Evolutionary conservation across 2,888 invertebrate genomes (phyloP).

Genomic region (Marronus borbonicus): DNA sequence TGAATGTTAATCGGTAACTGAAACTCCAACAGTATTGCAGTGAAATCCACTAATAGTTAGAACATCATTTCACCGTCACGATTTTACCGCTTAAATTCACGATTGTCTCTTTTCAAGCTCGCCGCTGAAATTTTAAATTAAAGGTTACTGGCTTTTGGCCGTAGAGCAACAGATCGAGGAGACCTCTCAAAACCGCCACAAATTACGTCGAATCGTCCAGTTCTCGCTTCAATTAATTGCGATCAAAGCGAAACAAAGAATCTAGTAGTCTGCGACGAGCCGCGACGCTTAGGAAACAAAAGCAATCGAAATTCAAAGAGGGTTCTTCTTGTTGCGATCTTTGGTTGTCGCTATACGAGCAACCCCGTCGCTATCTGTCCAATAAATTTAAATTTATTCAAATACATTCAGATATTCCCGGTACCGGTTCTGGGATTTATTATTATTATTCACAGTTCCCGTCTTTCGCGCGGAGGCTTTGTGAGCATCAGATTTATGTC

Average conservation of each 20-base stretch:
- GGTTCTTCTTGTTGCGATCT: slow-evolving; percentile 17
- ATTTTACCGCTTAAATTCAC: not conserved
- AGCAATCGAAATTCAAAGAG: slow-evolving; percentile 31
- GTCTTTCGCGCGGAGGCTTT: not conserved
- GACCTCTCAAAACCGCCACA: slow-evolving; percentile 16
- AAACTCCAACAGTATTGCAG: no score
- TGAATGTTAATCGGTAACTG: no score
- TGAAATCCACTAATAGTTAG: no score
- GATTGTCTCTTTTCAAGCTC: not conserved
- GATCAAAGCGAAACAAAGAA: slow-evolving; percentile 21
- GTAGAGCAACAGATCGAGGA: not conserved
- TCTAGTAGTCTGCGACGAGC: slow-evolving; percentile 16
- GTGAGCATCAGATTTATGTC: not conserved
- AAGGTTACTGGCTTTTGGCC: not conserved
- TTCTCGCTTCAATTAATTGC: slow-evolving; percentile 20
- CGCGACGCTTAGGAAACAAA: slow-evolving; percentile 22
- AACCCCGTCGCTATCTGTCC: slow-evolving; percentile 6
- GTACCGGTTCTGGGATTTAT: slow-evolving; percentile 27
- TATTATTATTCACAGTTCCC: slow-evolving; percentile 17
- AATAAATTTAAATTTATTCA: slow-evolving; percentile 46
- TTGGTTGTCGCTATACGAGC: not conserved
- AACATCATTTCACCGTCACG: no score
- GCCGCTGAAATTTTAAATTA: not conserved
- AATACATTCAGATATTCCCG: slow-evolving; percentile 45
- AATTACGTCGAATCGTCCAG: slow-evolving; percentile 19